Evolutionary conservation across 2,113 vertebrate species (phyloP), one percentile per base, ranked within the genome.

Genomic region (Zosterops japonicus): DNA sequence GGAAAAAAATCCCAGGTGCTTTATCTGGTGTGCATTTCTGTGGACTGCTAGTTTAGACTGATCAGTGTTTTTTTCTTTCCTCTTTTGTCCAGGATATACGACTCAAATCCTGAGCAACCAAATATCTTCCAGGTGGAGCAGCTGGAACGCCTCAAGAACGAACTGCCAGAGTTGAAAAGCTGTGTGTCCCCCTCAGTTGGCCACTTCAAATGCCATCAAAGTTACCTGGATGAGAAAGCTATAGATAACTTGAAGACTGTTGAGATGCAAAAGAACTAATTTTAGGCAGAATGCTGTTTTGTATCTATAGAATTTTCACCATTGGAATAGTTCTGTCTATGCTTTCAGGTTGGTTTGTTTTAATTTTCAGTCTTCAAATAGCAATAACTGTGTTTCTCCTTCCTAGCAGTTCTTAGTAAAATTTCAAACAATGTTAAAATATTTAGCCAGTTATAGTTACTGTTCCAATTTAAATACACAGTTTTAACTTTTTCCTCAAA

Each of bases 51-150:
- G 23, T 8, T 79, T 52, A 33, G 52, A 53, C 42, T 95, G 35
- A 90, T 59, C 1, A 7, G 15, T 35, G 22, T 11, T 29, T 78
- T 87, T 87, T 61, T 78, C 39, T 95, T 41, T 76, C 63, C 90
- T 94, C 33, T 1, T 94, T 96, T 89, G 56, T 93, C n/a, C 89
- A 99, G 99, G 95, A 99, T 99, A 97, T 99, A 99, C 12, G 99
- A 99, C 29, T 98, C 98, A 8, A 97, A 98, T 94, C 98, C 97
- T 25, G 99, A 99, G 89, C 98, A 99, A 93, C 97, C 98, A 71
- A 98, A 99, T 96, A 97, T 99, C 97, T 99, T 99, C 98, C 98
- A 99, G 95, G 98, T 99, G 96, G 99, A 99, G 94, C 99, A 99
- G 93, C 96, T 99, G 92, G 98, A 99, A 80, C 97, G 98, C 42